Evolutionary conservation across 1,140 invertebrate species (phyloP).

Genomic region (Drosophila arizonae): DNA sequence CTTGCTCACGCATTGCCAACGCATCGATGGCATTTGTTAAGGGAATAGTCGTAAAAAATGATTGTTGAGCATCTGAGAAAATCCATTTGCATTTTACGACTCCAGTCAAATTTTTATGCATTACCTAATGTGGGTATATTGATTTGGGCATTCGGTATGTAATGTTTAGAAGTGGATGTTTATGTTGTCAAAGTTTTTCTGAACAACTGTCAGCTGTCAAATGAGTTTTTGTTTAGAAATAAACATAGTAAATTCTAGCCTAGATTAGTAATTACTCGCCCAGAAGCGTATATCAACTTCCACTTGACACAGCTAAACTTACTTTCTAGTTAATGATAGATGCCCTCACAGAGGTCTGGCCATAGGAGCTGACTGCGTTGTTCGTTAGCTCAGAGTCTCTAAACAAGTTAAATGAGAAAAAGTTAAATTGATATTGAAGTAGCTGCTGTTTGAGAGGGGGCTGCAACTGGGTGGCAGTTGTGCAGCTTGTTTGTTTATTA

Average conservation of each 20-base stretch:
- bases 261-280: too few species aligned
- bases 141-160: not conserved
- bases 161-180: too few species aligned
- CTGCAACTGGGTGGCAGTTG: conserved; percentile 1
- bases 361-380: not conserved
- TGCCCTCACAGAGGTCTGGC: too few species aligned
- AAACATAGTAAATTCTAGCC: too few species aligned
- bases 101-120: conserved; percentile 5
- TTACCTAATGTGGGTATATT: not conserved
- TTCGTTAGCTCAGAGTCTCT: conserved; percentile 2
- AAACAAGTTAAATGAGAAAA: conserved; percentile 22
- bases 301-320: too few species aligned
- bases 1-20: conserved; percentile 20
- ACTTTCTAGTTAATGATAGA: conserved; percentile 17
- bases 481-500: conserved; percentile 39
- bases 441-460: conserved; percentile 12
- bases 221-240: too few species aligned
- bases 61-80: conserved; percentile 38
- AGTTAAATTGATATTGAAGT: conserved; percentile 39
- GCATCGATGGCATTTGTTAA: conserved; percentile 25
- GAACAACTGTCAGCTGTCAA: too few species aligned
- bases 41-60: conserved; percentile 15
- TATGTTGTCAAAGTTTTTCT: too few species aligned
- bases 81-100: conserved; percentile 38
- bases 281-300: too few species aligned